A percentile compares a stretch with the other conserved stretches of the same genome.
Conservation (phyloP, 2,113 vertebrate species). For the Cryptoleucopteryx plumbea region DNA sequence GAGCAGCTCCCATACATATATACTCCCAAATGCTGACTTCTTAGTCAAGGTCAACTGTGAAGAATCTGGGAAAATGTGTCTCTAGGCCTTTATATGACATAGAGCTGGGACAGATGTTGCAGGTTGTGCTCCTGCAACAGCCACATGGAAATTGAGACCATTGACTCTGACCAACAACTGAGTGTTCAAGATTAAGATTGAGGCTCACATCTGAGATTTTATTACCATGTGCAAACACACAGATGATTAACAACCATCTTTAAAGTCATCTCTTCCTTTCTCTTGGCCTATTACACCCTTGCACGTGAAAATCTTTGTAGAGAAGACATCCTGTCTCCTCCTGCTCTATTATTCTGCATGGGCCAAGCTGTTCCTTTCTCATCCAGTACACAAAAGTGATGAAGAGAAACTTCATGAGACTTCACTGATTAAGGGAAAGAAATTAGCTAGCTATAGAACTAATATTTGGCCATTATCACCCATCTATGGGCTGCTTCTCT, state of each 20-base stretch:
- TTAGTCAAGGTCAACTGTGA: background rate
- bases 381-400: background rate
- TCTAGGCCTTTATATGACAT: background rate
- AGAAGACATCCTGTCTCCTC: background rate
- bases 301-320: background rate
- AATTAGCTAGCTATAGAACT: background rate
- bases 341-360: background rate
- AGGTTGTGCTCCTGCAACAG: background rate
- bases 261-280: background rate
- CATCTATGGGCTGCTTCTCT: background rate
- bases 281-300: background rate
- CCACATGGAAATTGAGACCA: accelerated
- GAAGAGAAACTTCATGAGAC: background rate
- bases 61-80: background rate
- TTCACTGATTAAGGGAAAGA: background rate
- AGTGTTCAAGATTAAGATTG: background rate
- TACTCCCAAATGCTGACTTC: background rate
- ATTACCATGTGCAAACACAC: background rate
- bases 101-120: background rate
- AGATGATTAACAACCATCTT: background rate
- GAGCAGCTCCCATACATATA: background rate
- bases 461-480: background rate
- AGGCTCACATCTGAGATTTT: background rate
- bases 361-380: background rate
- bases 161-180: background rate